Base-by-base conservation (phyloP, 1,140 invertebrate species). In the Sarcophaga peregrina region DNA sequence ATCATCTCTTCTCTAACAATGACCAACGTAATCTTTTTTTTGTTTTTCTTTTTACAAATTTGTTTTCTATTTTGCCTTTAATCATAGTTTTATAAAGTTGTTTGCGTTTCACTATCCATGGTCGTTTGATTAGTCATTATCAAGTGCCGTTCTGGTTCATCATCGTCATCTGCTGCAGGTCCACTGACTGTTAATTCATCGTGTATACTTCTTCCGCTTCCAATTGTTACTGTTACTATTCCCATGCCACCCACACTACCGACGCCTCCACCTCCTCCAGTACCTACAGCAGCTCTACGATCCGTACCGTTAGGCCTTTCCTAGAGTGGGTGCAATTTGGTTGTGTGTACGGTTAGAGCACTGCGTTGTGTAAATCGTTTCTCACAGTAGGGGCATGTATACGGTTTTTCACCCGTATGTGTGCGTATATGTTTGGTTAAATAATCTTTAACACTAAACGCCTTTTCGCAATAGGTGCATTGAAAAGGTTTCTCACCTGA, bases 361-460 rank as follows among this genome's bases (percentile, higher is more conserved):
- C 88, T 90, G 76, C 88, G 88, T 84, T 90, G 88, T 81, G 88
- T 90, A 82, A 90, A 90, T 83, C 88, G 88, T 83, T 90, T 90
- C 80, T 90, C 88, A 84, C 88, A 90, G 68, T 90, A 89, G 80
- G 88, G 88, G 86, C 88, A 90, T 84, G 87, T 88, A 82, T 90
- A 90, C 58, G 88, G 88, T 83, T 90, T 90, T 83, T 90, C 88
- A 75, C 88, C 88, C 74, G 88, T 90, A 73, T 90, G 88, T 84
- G 88, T 90, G 83, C 88, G 87, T 88, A 90, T 90, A 85, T 90
- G 88, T 85, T 90, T 90, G 86, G 88, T 90, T 73, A 90, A 87
- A 85, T 90, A 90, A 85, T 90, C 88, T 86, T 90, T 90, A 83
- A 90, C 88, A 83, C 88, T 90, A 80, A 90, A 90, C 85, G 87